Evolutionary conservation across 2,888 invertebrate genomes (phyloP), one percentile per base, ranked within the genome.

Genomic region (Tetheella fluctuosa): DNA sequence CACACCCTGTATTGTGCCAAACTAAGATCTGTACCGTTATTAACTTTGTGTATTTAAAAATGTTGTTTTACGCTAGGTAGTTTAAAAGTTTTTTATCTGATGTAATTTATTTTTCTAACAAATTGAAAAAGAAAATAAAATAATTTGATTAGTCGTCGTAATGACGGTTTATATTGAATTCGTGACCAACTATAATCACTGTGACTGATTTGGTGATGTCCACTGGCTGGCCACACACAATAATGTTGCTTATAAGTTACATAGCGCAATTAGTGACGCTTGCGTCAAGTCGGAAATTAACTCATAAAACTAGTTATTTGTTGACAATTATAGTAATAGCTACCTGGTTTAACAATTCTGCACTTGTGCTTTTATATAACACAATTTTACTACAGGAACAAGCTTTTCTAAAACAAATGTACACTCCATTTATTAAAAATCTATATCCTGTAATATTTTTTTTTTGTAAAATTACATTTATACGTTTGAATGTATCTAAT

Each of bases 151-250:
- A 77, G 69, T 70, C 62, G 60, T 60, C 71, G 69, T 77, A 81
- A 80, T 79, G 73, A 72, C 67, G 64, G 64, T 76, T 77, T 67
- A 68, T 76, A 85, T 80, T 79, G 69, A 80, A 80, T 72, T 85
- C 87, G 88, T 89, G 89, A 87, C 82, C 76, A 70, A 65, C 67
- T 63, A 73, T 77, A 79, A 86, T 81, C 66, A 78, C 80, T 83
- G 79, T 81, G 67, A 72, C 85, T 64, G 73, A 87, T 83, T 71
- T 68, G 69, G 76, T 79, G 82, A 84, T 81, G 77, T 81, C 77
- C 79, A 79, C 65, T 76, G 79, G 74, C 65, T 76, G 79, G 74
- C 79, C 76, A 73, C 75, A 73, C 74, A 70, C 69, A 59, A 65
- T 57, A 57, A 58, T 61, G 63, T 63, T 59, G 62, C 61, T 48